Evolutionary conservation across 2,797 vertebrate species (phyloP).

Genomic region (Cyprinella venusta): DNA sequence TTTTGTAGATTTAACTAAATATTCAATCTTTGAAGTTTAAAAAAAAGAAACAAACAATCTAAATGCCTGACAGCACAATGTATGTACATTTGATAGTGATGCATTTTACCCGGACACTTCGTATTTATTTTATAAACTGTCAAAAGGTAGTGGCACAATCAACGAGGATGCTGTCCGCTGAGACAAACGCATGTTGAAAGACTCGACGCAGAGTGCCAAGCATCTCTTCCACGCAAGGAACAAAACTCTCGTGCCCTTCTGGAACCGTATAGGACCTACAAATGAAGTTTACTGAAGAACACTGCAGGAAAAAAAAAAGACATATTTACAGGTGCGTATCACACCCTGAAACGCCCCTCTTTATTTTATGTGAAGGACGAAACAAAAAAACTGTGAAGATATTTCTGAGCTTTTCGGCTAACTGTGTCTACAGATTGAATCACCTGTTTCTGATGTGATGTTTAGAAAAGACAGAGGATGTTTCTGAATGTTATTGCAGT

Average conservation of each 20-base stretch:
- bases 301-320: conserved; percentile 60
- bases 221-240: conserved; percentile 43
- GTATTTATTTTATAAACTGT: conserved; percentile 71
- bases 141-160: conserved; percentile 45
- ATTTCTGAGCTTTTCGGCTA: conserved; percentile 72
- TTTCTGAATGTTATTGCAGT: conserved; percentile 78
- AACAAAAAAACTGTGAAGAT: conserved; percentile 77
- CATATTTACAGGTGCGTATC: conserved; percentile 59
- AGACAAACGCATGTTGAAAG: conserved; percentile 29
- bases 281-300: conserved; percentile 58
- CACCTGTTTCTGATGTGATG: conserved; percentile 76
- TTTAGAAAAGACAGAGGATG: conserved; percentile 69
- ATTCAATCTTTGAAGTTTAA: conserved; percentile 62
- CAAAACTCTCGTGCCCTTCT: conserved; percentile 47
- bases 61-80: conserved; percentile 72
- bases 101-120: conserved; percentile 66
- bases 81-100: conserved; percentile 69
- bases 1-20: conserved; percentile 53
- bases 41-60: conserved; percentile 40
- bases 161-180: conserved; percentile 26
- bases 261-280: conserved; percentile 45
- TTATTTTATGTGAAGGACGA: conserved; percentile 71
- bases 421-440: conserved; percentile 67
- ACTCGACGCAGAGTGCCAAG: conserved; percentile 41
- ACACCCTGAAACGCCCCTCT: conserved; percentile 54